These are phyloP conservation scores for Meda fulgida DNA, from an alignment of 2,797 vertebrate species.

Conservation along the genomic window DNA sequence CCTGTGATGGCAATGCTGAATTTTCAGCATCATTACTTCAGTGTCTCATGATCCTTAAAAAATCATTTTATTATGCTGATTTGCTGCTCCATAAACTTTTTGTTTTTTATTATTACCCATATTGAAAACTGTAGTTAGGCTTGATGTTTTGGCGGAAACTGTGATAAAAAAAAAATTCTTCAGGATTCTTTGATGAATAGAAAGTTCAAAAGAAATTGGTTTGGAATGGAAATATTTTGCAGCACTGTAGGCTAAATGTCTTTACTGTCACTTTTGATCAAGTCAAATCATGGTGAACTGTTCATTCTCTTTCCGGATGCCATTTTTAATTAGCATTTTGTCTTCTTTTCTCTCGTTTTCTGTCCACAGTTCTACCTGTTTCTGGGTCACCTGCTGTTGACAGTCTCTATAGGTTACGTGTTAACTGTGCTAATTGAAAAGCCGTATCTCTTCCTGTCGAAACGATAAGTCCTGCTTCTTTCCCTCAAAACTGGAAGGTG, in stretches of 20 bases:
- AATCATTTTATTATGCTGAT: neutral
- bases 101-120: neutral
- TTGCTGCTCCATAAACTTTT: neutral
- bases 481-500: constrained; percentile 3
- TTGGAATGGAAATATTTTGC: neutral
- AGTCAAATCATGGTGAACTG: neutral
- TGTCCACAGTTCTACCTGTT: constrained; percentile 83
- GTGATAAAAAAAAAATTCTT: too few relatives aligned
- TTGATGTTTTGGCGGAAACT: too few relatives aligned
- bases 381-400: constrained; percentile 78
- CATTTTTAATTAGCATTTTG: neutral
- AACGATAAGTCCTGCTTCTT: constrained; percentile 46
- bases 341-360: constrained; percentile 23
- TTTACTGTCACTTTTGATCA: neutral
- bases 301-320: neutral
- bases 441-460: constrained; percentile 75
- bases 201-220: neutral
- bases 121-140: neutral
- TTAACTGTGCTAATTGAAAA: constrained; percentile 82
- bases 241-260: neutral
- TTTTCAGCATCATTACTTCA: neutral
- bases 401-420: constrained; percentile 71
- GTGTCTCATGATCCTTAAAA: neutral
- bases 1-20: neutral
- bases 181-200: neutral